phyloP scores from a whole-genome alignment of 2,888 invertebrate species.

The Parasteatoda lunata region DNA sequence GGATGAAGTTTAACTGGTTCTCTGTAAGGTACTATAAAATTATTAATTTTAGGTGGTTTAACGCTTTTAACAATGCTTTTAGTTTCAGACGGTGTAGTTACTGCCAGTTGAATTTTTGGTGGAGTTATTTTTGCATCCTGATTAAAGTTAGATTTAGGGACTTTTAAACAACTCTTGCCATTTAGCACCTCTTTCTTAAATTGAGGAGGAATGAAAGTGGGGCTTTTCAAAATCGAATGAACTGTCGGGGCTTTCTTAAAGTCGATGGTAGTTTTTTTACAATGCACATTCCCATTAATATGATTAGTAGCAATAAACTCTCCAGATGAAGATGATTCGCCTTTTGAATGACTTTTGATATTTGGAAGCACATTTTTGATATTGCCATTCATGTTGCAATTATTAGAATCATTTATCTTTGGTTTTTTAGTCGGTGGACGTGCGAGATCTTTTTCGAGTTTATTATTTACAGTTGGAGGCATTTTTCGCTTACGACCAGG shows the following conservation, averaged over 20 bases:
- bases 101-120: conserved; percentile 34
- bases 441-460: conserved; percentile 18
- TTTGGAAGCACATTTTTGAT: conserved; percentile 27
- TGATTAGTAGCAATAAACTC: conserved; percentile 19
- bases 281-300: conserved; percentile 41
- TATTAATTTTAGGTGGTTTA: conserved; percentile 11
- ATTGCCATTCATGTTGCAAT: conserved; percentile 46
- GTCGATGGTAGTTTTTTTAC: conserved; percentile 11
- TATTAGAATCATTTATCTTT: conserved; percentile 30
- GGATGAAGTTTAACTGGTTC: conserved; percentile 52
- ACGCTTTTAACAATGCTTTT: conserved; percentile 28
- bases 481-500: conserved; percentile 37
- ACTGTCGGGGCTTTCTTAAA: conserved; percentile 23
- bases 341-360: conserved; percentile 6
- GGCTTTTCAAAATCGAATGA: conserved; percentile 22
- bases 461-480: background rate
- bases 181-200: conserved; percentile 23
- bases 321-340: background rate
- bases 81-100: background rate
- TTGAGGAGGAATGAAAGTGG: conserved; percentile 30
- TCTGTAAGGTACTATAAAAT: background rate
- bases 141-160: conserved; percentile 10
- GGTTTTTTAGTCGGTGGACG: conserved; percentile 32
- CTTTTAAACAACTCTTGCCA: conserved; percentile 17
- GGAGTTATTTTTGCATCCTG: conserved; percentile 20